Conservation (phyloP, 2,113 vertebrate species). For the Neolamprologus tretocephalus region DNA sequence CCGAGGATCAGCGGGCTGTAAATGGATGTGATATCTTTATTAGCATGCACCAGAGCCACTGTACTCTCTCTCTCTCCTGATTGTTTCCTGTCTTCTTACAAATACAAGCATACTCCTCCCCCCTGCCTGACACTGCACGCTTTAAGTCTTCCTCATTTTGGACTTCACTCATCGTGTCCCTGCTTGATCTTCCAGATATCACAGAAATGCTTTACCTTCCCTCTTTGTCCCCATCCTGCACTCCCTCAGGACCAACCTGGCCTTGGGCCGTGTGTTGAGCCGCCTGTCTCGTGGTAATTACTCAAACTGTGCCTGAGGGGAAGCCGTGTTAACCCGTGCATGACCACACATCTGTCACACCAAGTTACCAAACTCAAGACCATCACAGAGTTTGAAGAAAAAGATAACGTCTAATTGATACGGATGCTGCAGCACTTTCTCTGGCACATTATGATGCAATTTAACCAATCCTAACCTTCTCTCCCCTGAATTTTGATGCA, state of each 20-base stretch:
- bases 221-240: background rate
- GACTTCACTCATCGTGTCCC: background rate
- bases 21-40: constrained; percentile 50
- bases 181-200: background rate
- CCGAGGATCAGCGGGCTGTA: background rate
- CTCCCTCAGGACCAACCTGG: constrained; percentile 9
- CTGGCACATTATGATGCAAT: background rate
- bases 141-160: constrained; percentile 13
- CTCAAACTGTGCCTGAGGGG: background rate
- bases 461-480: background rate
- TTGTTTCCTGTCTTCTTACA: background rate
- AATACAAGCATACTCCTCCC: background rate
- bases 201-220: background rate
- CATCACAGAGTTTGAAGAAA: background rate
- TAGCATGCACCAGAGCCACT: constrained; percentile 17
- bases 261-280: constrained; percentile 1
- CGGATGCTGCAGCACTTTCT: background rate
- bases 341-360: background rate
- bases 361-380: background rate
- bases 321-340: background rate
- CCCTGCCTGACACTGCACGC: background rate
- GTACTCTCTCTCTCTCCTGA: background rate
- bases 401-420: background rate
- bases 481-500: background rate
- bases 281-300: constrained; percentile 42